Percentiles rank a stretch among this genome's conserved stretches.
Evolutionary conservation across 2,888 invertebrate genomes (phyloP).

Genomic region (Malthinus seriepunctatus): DNA sequence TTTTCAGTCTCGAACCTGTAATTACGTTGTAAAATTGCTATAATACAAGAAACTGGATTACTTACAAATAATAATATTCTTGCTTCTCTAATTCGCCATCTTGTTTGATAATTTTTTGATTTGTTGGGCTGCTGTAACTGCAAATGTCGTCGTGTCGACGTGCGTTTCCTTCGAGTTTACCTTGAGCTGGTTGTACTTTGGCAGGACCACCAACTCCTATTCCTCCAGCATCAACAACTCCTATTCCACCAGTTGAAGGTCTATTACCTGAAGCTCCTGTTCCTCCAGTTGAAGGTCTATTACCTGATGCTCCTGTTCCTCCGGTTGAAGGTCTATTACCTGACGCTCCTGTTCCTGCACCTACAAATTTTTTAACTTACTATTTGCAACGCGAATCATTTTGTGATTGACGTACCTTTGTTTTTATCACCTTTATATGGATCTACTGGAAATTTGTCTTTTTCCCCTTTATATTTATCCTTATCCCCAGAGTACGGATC

Average conservation of each 20-base stretch:
- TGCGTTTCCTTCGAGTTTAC: no score
- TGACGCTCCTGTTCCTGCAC: background rate
- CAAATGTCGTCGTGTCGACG: slow-evolving; percentile 6
- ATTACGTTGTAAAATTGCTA: background rate
- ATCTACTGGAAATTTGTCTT: no score
- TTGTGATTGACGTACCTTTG: no score
- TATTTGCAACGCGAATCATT: no score
- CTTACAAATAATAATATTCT: slow-evolving; percentile 15
- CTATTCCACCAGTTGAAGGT: background rate
- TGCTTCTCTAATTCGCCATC: slow-evolving; percentile 7
- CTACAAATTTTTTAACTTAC: background rate
- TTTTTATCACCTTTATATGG: background rate
- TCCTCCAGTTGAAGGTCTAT: background rate
- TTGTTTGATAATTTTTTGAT: slow-evolving; percentile 13
- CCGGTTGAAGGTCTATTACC: background rate
- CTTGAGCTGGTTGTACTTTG: no score
- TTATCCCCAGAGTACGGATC: background rate
- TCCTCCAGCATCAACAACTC: background rate
- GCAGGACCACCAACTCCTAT: no score
- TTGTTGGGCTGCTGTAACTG: slow-evolving; percentile 5
- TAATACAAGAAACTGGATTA: background rate
- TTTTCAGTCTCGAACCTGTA: slow-evolving; percentile 58
- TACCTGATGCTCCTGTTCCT: background rate
- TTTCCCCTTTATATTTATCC: background rate
- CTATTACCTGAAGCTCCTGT: background rate